A percentile compares a stretch with the other conserved stretches of the same genome.
Conservation (phyloP, 2,113 vertebrate genomes). For the Oncorhynchus masou region DNA sequence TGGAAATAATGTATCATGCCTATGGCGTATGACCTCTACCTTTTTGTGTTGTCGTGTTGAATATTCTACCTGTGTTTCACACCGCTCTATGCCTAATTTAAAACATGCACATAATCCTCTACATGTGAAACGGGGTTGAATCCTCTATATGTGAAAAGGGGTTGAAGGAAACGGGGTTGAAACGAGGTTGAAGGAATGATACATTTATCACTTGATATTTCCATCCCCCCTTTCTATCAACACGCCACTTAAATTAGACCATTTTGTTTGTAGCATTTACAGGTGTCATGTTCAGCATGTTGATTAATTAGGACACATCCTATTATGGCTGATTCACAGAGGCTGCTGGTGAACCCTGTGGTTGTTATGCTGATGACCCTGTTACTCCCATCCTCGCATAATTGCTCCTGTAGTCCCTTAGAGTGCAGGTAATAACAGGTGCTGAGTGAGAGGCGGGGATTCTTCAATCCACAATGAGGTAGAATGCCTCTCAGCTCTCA, state of each 20-base stretch:
- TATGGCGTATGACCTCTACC: conserved; percentile 66
- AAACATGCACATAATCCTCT: conserved; percentile 36
- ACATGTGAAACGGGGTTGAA: too few relatives aligned
- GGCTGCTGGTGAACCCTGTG: neutral
- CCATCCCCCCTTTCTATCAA: too few relatives aligned
- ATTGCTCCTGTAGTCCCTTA: neutral
- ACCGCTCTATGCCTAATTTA: conserved; percentile 21
- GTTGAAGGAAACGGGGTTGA: too few relatives aligned
- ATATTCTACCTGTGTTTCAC: conserved; percentile 53
- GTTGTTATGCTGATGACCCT: neutral
- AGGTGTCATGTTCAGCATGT: neutral
- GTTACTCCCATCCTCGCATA: neutral
- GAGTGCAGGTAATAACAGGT: conserved; percentile 4
- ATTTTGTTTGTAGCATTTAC: too few relatives aligned
- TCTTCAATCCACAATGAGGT: conserved; percentile 21
- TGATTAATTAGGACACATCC: neutral
- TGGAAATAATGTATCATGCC: conserved; percentile 72
- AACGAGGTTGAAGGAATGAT: neutral
- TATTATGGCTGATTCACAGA: neutral
- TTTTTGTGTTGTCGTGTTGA: conserved; percentile 46
- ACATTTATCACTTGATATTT: neutral
- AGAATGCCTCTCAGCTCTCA: conserved; percentile 70
- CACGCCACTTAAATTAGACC: too few relatives aligned
- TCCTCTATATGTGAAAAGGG: too few relatives aligned
- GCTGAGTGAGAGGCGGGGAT: conserved; percentile 20